Conservation (phyloP, 37 sponge, comb jelly and placozoan species). For the Geodia barretti region DNA sequence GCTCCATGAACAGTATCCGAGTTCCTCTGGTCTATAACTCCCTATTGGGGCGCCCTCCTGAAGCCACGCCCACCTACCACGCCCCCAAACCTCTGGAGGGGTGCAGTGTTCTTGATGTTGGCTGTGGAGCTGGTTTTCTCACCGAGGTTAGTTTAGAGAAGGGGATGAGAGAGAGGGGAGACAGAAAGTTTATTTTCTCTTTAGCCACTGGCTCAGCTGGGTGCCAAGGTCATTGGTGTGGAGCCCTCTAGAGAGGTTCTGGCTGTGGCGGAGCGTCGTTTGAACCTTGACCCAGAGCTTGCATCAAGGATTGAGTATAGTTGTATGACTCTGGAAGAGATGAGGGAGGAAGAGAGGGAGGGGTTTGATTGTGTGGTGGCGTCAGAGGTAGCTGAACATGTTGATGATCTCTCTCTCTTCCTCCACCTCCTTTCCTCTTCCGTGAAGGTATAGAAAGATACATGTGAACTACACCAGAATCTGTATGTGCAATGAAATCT, state of each 20-base stretch:
- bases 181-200: no score
- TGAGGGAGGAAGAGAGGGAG: not conserved
- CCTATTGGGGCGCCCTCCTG: conserved; percentile 26
- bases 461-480: not conserved
- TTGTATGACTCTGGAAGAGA: conserved; percentile 42
- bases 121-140: conserved; percentile 68
- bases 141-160: conserved; percentile 41
- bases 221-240: conserved; percentile 58
- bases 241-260: conserved; percentile 44
- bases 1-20: conserved; percentile 58
- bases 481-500: not conserved
- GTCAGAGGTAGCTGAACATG: conserved; percentile 73
- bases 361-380: conserved; percentile 62
- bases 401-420: conserved; percentile 40
- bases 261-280: conserved; percentile 32
- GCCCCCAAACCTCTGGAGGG: conserved; percentile 36
- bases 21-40: conserved; percentile 58
- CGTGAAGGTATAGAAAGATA: conserved; percentile 39
- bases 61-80: not conserved
- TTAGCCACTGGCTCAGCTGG: conserved; percentile 64
- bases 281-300: conserved; percentile 13
- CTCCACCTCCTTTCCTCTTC: conserved; percentile 5
- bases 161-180: not conserved
- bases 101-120: conserved; percentile 55
- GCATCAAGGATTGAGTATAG: conserved; percentile 25